Percentiles rank a stretch among this genome's conserved stretches.
Conservation (phyloP, 2,113 vertebrate genomes). For the Salminus brasiliensis region DNA sequence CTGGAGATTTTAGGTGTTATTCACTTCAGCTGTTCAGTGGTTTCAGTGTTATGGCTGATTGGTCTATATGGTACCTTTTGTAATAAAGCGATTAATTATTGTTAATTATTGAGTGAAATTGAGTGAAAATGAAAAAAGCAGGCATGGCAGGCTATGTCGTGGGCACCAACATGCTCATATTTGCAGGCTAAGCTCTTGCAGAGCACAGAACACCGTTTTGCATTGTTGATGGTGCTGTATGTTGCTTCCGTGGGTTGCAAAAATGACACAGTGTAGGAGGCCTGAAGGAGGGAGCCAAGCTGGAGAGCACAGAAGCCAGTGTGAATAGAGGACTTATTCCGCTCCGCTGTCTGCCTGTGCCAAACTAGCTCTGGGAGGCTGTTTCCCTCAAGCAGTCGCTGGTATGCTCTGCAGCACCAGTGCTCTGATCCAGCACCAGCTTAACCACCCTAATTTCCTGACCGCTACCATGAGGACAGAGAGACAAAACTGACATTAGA, state of each 20-base stretch:
- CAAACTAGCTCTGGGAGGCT: conserved; percentile 10
- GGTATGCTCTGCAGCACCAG: neutral
- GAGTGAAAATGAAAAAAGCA: no score
- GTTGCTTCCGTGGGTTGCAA: neutral
- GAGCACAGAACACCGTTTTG: neutral
- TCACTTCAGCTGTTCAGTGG: no score
- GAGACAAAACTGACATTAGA: conserved; percentile 13
- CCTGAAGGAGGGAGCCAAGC: neutral
- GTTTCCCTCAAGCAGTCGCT: neutral
- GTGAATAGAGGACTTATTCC: conserved; percentile 17
- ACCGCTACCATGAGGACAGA: neutral
- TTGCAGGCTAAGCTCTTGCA: neutral
- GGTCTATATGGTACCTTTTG: no score
- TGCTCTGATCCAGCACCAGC: conserved; percentile 22
- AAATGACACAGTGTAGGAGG: conserved; percentile 5
- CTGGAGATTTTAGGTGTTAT: no score
- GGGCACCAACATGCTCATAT: neutral
- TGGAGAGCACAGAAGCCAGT: neutral
- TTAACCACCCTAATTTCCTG: neutral
- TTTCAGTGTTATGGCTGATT: no score
- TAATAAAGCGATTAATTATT: no score
- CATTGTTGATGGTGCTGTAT: neutral
- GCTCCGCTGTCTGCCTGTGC: neutral
- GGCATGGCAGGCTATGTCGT: no score
- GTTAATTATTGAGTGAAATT: no score